These are phyloP conservation scores for Esox niger DNA, from an alignment of 2,113 vertebrate genomes.

Conservation along the genomic window DNA sequence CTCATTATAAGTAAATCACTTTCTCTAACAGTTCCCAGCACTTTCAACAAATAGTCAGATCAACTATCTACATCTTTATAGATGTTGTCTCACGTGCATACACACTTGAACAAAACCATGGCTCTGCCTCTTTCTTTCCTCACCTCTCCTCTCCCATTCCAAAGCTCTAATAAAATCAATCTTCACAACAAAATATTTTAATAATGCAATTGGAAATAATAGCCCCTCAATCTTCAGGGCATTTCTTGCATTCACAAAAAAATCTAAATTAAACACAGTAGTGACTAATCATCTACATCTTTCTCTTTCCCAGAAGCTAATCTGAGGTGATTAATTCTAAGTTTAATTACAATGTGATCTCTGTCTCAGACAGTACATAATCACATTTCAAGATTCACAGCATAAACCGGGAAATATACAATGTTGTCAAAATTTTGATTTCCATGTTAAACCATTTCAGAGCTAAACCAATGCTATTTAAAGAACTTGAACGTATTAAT, in stretches of 20 bases:
- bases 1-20: no score
- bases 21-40: no score
- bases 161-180: background rate
- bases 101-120: background rate
- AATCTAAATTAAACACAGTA: no score
- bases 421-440: conserved; percentile 30
- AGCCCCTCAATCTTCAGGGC: background rate
- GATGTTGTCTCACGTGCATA: background rate
- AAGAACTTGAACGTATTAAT: conserved; percentile 25
- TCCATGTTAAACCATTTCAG: conserved; percentile 8
- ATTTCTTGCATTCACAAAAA: no score
- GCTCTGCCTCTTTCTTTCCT: background rate
- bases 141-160: background rate
- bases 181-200: background rate
- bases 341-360: background rate
- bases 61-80: no score
- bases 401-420: conserved; percentile 11
- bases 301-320: background rate
- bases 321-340: background rate
- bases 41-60: no score
- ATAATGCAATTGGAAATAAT: background rate
- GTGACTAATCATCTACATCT: background rate
- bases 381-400: conserved; percentile 4
- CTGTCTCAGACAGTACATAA: background rate
- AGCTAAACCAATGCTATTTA: conserved; percentile 7